These are phyloP conservation scores for Masnerella sp. DNA, from an alignment of 2,888 invertebrate species.

Conservation along the genomic window DNA sequence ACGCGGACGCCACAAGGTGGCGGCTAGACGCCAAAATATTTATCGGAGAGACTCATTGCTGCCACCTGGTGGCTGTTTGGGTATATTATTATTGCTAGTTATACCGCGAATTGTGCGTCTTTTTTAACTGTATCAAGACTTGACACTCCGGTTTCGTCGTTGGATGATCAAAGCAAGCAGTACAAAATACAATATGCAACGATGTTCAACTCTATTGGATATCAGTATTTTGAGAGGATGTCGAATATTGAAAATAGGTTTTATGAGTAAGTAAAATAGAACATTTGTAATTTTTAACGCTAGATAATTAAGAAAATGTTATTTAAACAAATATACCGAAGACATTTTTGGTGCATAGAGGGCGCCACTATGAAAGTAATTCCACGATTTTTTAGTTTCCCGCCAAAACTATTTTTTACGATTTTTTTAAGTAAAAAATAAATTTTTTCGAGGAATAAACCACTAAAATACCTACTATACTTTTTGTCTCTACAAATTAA, in stretches of 20 bases:
- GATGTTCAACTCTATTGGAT: conserved; percentile 90
- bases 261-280: conserved; percentile 90
- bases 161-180: conserved; percentile 96
- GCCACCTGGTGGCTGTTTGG: conserved; percentile 99
- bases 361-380: no score
- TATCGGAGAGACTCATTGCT: conserved; percentile 95
- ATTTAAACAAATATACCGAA: no score
- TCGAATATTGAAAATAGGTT: conserved; percentile 95
- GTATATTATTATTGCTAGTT: conserved; percentile 98
- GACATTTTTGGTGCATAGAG: no score
- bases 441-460: no score
- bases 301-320: no score
- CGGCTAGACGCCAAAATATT: conserved; percentile 96
- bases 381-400: no score
- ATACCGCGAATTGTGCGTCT: conserved; percentile 98
- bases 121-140: conserved; percentile 96
- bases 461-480: no score
- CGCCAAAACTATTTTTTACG: no score
- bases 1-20: conserved; percentile 97
- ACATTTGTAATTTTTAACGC: no score
- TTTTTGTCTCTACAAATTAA: no score
- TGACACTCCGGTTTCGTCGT: conserved; percentile 93
- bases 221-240: conserved; percentile 98
- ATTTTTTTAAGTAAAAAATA: no score
- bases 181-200: conserved; percentile 98